Conservation (phyloP, 92 coral and sea anemone genomes). For the Epizoanthus scotinus region DNA sequence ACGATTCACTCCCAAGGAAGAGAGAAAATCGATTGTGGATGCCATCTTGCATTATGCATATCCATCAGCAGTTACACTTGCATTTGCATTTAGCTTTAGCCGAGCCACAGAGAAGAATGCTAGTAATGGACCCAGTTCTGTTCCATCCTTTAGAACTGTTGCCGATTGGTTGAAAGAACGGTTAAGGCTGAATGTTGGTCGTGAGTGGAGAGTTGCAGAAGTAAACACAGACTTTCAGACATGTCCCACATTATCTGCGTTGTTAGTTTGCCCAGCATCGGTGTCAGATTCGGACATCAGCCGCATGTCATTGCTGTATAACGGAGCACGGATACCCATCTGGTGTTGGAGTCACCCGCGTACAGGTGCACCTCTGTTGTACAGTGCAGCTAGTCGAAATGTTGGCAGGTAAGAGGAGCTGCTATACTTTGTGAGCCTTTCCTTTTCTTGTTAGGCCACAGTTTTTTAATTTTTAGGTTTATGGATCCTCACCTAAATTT, state of each 20-base stretch:
- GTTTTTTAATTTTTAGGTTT: too few relatives aligned
- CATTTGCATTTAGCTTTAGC: constrained; percentile 88
- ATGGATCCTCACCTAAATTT: too few relatives aligned
- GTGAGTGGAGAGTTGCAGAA: constrained; percentile 87
- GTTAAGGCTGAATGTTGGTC: constrained; percentile 74
- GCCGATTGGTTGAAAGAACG: constrained; percentile 87
- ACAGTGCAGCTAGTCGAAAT: constrained; percentile 70
- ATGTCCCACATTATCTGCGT: constrained; percentile 77
- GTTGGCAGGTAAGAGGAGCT: constrained; percentile 20
- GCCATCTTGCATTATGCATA: constrained; percentile 81
- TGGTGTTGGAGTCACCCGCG: constrained; percentile 99
- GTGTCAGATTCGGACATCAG: constrained; percentile 80
- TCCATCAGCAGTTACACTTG: constrained; percentile 77
- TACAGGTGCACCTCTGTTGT: constrained; percentile 84
- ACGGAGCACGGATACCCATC: constrained; percentile 83
- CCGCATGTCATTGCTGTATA: constrained; percentile 86
- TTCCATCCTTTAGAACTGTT: constrained; percentile 79
- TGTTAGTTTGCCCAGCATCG: constrained; percentile 81
- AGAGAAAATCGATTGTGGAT: constrained; percentile 72
- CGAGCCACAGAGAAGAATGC: constrained; percentile 24
- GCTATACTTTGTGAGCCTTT: not conserved
- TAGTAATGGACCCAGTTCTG: constrained; percentile 30
- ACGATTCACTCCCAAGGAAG: constrained; percentile 81
- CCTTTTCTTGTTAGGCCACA: too few relatives aligned
- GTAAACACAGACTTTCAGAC: constrained; percentile 81